Evolutionary conservation across 1,140 invertebrate genomes (phyloP).

Genomic region (honey bee (Apis mellifera)): DNA sequence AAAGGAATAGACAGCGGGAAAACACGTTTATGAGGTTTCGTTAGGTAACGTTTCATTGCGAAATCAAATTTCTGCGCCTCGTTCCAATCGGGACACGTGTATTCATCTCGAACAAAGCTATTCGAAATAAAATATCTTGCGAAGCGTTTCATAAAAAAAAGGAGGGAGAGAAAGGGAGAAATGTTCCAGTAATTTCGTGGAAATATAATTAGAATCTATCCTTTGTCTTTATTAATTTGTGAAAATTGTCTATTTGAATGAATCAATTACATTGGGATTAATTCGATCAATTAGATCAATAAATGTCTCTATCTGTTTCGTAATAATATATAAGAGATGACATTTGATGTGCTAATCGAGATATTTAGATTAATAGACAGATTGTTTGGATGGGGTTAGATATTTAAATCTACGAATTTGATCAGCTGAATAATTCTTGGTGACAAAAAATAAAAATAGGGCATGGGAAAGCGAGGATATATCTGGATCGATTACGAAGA

Average conservation of each 20-base stretch:
- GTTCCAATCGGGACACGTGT: background rate
- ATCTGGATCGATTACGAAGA: too few relatives aligned
- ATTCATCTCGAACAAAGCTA: background rate
- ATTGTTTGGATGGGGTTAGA: background rate
- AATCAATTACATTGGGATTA: too few relatives aligned
- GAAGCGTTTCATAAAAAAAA: background rate
- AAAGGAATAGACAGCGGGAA: background rate
- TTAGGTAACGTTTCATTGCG: constrained; percentile 5
- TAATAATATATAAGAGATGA: background rate
- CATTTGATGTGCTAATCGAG: background rate
- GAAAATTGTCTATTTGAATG: too few relatives aligned
- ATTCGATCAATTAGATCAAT: too few relatives aligned
- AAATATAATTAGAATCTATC: background rate
- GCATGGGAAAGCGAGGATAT: too few relatives aligned
- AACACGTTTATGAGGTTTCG: background rate
- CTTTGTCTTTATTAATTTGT: background rate
- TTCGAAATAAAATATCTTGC: background rate
- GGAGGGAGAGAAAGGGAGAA: too few relatives aligned
- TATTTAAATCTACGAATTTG: background rate
- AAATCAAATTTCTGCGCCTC: constrained; percentile 9
- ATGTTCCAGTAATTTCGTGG: background rate
- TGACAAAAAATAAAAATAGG: background rate
- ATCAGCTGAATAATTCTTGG: constrained; percentile 12
- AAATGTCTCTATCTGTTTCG: too few relatives aligned
- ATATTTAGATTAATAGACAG: background rate